Evolutionary conservation across 1,140 invertebrate genomes (phyloP).

Genomic region (Cecropterus lyciades): DNA sequence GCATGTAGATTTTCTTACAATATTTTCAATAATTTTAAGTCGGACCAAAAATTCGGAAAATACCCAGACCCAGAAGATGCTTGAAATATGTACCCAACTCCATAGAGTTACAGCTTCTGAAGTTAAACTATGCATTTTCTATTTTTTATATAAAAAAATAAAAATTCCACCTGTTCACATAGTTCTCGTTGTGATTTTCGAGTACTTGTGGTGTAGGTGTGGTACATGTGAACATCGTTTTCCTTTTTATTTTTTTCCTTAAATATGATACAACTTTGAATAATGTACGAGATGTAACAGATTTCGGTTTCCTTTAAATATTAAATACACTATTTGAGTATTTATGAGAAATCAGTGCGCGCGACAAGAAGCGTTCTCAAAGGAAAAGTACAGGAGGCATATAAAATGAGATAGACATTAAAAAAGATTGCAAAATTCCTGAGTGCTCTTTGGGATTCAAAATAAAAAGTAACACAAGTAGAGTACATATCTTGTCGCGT

Average conservation of each 20-base stretch:
- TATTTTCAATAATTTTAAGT: no score
- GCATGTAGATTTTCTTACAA: no score
- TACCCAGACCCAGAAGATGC: no score
- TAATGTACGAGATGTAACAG: slow-evolving; percentile 13
- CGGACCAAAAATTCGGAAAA: no score
- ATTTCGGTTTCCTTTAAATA: slow-evolving; percentile 18
- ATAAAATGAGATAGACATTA: slow-evolving; percentile 28
- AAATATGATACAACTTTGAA: not conserved
- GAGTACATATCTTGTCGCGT: slow-evolving; percentile 3
- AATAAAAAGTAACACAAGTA: slow-evolving; percentile 15
- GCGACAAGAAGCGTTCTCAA: slow-evolving; percentile 20
- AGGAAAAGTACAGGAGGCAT: slow-evolving; percentile 31
- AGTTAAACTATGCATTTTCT: no score
- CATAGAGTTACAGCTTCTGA: no score
- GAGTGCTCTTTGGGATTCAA: slow-evolving; percentile 18
- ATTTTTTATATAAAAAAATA: no score
- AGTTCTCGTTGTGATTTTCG: no score
- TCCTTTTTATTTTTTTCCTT: not conserved
- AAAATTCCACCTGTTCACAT: no score
- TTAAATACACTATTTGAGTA: slow-evolving; percentile 28
- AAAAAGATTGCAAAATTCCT: slow-evolving; percentile 30
- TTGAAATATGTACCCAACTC: no score
- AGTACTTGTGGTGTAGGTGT: no score
- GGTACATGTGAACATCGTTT: not conserved
- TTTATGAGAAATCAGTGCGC: slow-evolving; percentile 29